These are phyloP conservation scores for Tupaia tana DNA, from an alignment of 2,113 vertebrate genomes.

Conservation along the genomic window DNA sequence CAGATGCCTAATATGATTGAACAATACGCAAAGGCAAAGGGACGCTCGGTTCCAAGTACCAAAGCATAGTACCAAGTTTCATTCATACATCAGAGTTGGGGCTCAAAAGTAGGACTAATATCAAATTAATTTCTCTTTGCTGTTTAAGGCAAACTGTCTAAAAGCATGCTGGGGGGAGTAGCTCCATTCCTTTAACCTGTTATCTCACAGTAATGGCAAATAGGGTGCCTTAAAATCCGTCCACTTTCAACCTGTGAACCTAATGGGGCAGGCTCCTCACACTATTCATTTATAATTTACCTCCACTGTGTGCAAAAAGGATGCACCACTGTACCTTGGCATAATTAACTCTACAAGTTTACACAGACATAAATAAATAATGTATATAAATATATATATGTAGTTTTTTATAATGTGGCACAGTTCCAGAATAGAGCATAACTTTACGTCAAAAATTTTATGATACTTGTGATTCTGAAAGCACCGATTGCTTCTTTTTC, in stretches of 20 bases:
- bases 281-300: not conserved
- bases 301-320: not conserved
- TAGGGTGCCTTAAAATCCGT: not conserved
- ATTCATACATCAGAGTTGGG: not conserved
- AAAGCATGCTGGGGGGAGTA: not conserved
- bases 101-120: constrained; percentile 22
- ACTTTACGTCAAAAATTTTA: too few species aligned
- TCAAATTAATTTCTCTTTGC: constrained; percentile 41
- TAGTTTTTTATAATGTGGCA: not conserved
- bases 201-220: not conserved
- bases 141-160: not conserved
- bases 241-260: not conserved
- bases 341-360: not conserved
- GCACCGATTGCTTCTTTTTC: not conserved
- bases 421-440: too few species aligned
- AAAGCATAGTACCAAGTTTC: not conserved
- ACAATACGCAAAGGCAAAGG: not conserved
- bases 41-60: not conserved
- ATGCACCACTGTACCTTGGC: not conserved
- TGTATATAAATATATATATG: not conserved
- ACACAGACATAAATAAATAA: constrained; percentile 2
- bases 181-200: not conserved
- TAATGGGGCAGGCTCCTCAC: not conserved
- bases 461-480: constrained; percentile 23
- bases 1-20: not conserved